Evolutionary conservation across 2,113 vertebrate species (phyloP).

Genomic region (Amphiprion ocellaris): DNA sequence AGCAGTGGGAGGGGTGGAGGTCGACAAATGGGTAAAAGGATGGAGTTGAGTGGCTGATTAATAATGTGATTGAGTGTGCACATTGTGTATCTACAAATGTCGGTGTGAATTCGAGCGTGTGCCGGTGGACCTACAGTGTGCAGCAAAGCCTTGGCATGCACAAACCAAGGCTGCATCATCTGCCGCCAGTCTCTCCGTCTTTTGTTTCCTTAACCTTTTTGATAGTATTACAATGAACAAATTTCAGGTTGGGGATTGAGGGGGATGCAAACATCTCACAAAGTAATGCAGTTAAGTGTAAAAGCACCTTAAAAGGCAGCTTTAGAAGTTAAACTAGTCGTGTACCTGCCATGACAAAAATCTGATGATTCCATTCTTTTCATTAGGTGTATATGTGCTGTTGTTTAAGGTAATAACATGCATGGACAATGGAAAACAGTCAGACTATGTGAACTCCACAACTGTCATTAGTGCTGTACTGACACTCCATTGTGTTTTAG

Average conservation of each 20-base stretch:
- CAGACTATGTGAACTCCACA: slow-evolving; percentile 3
- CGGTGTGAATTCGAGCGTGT: slow-evolving; percentile 22
- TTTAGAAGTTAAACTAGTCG: background rate
- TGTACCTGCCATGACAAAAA: background rate
- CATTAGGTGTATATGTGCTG: background rate
- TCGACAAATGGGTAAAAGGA: slow-evolving; percentile 66
- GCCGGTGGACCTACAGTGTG: background rate
- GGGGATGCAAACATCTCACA: background rate
- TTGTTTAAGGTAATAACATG: background rate
- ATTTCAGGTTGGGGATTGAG: background rate
- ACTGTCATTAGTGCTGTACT: slow-evolving; percentile 53
- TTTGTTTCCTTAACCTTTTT: slow-evolving; percentile 43
- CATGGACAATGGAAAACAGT: background rate
- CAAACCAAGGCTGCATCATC: slow-evolving; percentile 37
- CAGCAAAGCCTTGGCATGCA: slow-evolving; percentile 47
- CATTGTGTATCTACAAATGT: slow-evolving; percentile 20
- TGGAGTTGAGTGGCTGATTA: slow-evolving; percentile 59
- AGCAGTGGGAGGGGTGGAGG: slow-evolving; percentile 48
- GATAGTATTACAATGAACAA: slow-evolving; percentile 40
- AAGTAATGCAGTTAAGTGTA: background rate
- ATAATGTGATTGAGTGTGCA: slow-evolving; percentile 67
- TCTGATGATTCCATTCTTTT: background rate
- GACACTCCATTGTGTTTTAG: slow-evolving; percentile 36
- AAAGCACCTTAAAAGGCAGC: background rate
- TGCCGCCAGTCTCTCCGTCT: slow-evolving; percentile 31